Conservation (phyloP, 2,888 invertebrate species). For the Synanthedon myopaeformis region DNA sequence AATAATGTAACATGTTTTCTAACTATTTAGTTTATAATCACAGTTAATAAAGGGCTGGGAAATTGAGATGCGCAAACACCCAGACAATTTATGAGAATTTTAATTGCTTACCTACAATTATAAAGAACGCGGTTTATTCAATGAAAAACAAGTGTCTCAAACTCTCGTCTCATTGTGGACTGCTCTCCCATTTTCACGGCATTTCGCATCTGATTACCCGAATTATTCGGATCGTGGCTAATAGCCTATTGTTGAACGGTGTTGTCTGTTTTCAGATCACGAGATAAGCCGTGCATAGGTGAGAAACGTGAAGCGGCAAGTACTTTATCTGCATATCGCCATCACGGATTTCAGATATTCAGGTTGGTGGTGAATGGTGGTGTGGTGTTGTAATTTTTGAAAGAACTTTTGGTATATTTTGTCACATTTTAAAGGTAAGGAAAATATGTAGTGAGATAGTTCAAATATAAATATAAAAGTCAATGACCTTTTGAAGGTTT, state of each 20-base stretch:
- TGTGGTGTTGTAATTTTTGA: too few species aligned
- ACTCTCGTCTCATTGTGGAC: conserved; percentile 6
- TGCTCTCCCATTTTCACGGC: conserved; percentile 14
- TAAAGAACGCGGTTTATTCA: conserved; percentile 1
- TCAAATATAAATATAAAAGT: too few species aligned
- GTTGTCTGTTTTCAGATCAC: conserved; percentile 47
- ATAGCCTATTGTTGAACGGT: conserved; percentile 41
- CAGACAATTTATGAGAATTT: neutral
- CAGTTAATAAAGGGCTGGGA: neutral
- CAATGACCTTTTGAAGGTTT: too few species aligned
- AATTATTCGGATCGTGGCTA: conserved; percentile 28
- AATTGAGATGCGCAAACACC: neutral
- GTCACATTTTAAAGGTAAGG: too few species aligned
- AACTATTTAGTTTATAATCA: too few species aligned
- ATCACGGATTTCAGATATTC: neutral
- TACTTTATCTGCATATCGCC: conserved; percentile 15
- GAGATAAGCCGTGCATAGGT: conserved; percentile 25
- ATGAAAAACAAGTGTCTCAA: conserved; percentile 2
- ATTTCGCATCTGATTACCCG: conserved; percentile 18
- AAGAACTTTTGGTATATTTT: too few species aligned
- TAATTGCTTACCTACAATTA: neutral
- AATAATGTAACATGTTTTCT: too few species aligned
- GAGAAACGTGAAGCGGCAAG: conserved; percentile 23
- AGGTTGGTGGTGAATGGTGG: neutral
- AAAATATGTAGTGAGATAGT: too few species aligned